Percentiles rank a stretch among this genome's conserved stretches.
Evolutionary conservation across 2,888 invertebrate genomes (phyloP).

Genomic region (Drosophila melanosoma): DNA sequence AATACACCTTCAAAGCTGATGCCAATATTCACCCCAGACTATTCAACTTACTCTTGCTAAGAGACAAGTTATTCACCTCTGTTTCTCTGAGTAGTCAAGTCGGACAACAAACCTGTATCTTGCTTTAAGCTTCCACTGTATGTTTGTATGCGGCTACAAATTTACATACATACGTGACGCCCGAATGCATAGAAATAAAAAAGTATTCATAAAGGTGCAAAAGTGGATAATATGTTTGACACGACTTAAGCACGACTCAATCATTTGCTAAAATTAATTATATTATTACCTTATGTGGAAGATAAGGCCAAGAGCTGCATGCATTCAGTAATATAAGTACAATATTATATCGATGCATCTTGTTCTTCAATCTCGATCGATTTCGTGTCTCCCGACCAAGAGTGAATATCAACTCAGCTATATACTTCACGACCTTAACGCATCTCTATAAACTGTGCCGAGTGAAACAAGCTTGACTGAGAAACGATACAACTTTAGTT

Average conservation of each 20-base stretch:
- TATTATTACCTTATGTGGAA: neutral
- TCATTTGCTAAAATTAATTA: neutral
- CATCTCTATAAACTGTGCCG: slow-evolving; percentile 37
- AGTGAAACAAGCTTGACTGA: slow-evolving; percentile 24
- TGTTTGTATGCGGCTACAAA: neutral
- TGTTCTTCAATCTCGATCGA: neutral
- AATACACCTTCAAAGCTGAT: neutral
- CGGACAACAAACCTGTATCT: slow-evolving; percentile 51
- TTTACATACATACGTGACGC: neutral
- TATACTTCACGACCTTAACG: slow-evolving; percentile 10
- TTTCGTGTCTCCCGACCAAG: neutral
- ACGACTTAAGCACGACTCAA: slow-evolving; percentile 15
- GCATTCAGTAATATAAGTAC: neutral
- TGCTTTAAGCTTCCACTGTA: slow-evolving; percentile 7
- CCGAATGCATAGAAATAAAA: neutral
- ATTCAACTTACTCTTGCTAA: slow-evolving; percentile 3
- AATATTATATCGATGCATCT: neutral
- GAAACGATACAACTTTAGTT: slow-evolving; percentile 61
- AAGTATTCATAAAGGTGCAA: slow-evolving; percentile 20
- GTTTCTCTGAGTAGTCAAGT: slow-evolving; percentile 5
- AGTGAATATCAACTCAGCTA: neutral
- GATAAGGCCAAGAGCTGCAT: neutral
- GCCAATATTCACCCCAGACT: slow-evolving; percentile 26
- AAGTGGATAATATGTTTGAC: neutral
- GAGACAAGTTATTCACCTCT: slow-evolving; percentile 18